Evolutionary conservation across 2,113 vertebrate genomes (phyloP).

Genomic region (Hydrolagus affinis): DNA sequence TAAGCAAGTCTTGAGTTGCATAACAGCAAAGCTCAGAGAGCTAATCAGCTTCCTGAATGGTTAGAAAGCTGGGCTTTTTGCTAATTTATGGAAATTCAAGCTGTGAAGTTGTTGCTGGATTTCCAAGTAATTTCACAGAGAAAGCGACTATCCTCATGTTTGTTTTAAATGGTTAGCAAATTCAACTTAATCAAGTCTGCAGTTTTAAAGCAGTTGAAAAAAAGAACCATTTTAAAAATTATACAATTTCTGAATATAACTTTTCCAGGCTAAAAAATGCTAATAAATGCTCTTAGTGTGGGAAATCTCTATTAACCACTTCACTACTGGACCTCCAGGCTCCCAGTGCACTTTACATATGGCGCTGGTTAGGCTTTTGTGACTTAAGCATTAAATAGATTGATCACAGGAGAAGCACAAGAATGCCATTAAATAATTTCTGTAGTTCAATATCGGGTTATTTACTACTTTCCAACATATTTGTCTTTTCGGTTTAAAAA

Average conservation of each 20-base stretch:
- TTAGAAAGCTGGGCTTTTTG: background rate
- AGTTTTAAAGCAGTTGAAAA: background rate
- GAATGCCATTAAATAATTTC: background rate
- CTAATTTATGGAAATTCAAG: background rate
- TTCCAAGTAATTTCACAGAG: background rate
- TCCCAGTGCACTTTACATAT: too few relatives aligned
- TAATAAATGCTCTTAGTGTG: background rate
- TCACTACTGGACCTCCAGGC: too few relatives aligned
- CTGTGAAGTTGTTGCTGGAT: background rate
- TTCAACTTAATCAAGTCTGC: background rate
- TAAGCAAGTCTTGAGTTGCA: background rate
- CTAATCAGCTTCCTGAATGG: background rate
- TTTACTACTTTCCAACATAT: background rate
- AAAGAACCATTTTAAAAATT: background rate
- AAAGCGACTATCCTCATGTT: background rate
- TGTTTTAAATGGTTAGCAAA: background rate
- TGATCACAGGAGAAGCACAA: background rate
- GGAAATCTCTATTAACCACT: too few relatives aligned
- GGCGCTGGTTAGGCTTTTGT: too few relatives aligned
- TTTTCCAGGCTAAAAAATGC: background rate
- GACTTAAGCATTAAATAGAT: background rate
- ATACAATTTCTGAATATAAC: background rate
- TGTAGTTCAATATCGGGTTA: background rate
- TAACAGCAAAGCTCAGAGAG: background rate
- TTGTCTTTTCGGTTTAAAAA: background rate